Percentiles rank a stretch among this genome's conserved stretches.
These are phyloP conservation scores for Cremastinae sp. DNA, from an alignment of 2,888 invertebrate genomes.

Conservation along the genomic window DNA sequence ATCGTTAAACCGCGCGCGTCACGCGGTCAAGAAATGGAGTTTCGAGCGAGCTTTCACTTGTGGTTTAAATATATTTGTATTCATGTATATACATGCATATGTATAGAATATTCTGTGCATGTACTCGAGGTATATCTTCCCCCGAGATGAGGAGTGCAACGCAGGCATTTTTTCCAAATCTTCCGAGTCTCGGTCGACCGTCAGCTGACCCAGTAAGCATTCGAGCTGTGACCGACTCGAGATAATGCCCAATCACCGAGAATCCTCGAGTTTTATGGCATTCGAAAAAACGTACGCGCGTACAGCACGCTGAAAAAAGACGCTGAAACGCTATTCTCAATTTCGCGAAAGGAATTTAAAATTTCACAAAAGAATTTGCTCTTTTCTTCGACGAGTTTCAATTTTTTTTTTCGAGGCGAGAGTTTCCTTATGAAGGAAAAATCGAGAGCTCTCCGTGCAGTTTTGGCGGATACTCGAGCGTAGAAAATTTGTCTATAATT, in stretches of 20 bases:
- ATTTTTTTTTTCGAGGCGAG: too few species aligned
- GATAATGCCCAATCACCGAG: constrained; percentile 39
- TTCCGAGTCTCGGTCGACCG: constrained; percentile 51
- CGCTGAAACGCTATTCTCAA: too few species aligned
- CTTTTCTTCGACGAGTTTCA: too few species aligned
- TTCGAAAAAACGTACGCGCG: too few species aligned
- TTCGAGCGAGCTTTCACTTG: constrained; percentile 62
- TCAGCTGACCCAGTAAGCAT: constrained; percentile 76
- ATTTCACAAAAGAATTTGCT: too few species aligned
- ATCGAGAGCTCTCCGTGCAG: too few species aligned
- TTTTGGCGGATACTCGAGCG: not conserved
- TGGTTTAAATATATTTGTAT: constrained; percentile 59
- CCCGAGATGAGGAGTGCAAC: not conserved
- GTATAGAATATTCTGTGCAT: constrained; percentile 25
- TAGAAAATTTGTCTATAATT: too few species aligned
- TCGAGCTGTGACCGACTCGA: constrained; percentile 72
- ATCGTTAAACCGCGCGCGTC: constrained; percentile 43
- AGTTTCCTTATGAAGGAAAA: too few species aligned
- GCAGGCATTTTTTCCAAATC: constrained; percentile 22
- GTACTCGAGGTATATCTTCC: constrained; percentile 37
- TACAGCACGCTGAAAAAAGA: too few species aligned
- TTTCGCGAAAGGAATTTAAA: too few species aligned
- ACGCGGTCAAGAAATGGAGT: constrained; percentile 41
- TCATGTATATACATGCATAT: too few species aligned
- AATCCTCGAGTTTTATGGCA: too few species aligned